phyloP scores from a whole-genome alignment of 2,113 vertebrate species.

The Percopsis transmontana region DNA sequence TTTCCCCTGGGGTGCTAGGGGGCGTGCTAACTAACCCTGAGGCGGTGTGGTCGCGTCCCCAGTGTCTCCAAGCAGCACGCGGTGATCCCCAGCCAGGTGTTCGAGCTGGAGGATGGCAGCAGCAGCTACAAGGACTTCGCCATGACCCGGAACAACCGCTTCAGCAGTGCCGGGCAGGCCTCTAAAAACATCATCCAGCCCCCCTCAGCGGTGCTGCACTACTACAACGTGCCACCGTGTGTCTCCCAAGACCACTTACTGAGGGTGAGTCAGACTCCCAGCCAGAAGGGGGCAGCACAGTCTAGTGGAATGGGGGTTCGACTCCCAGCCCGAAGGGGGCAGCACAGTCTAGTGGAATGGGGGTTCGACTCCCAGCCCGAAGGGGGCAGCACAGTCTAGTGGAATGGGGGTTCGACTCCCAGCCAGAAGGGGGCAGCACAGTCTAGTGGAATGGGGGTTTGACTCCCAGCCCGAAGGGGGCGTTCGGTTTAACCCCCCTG shows the following conservation, averaged over 20 bases:
- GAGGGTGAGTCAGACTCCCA: conserved; percentile 85
- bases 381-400: too few relatives aligned
- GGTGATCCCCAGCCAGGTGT: conserved; percentile 96
- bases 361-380: too few relatives aligned
- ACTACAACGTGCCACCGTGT: conserved; percentile 92
- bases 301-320: too few relatives aligned
- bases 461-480: too few relatives aligned
- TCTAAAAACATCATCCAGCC: conserved; percentile 98
- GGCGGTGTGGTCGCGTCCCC: conserved; percentile 7
- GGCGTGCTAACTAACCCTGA: background rate
- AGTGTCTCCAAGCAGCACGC: conserved; percentile 96
- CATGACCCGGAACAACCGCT: conserved; percentile 97
- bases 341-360: too few relatives aligned
- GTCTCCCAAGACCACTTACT: conserved; percentile 91
- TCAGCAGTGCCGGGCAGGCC: conserved; percentile 94
- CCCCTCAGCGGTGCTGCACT: conserved; percentile 94
- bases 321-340: too few relatives aligned
- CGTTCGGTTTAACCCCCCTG: background rate
- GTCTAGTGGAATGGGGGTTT: too few relatives aligned
- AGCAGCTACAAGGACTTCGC: conserved; percentile 98
- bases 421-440: too few relatives aligned
- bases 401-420: too few relatives aligned
- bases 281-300: too few relatives aligned
- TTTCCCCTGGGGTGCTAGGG: too few relatives aligned
- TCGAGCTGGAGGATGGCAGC: conserved; percentile 91